Conservation (phyloP, 1,140 invertebrate species). For the Hycleus cichorii region DNA sequence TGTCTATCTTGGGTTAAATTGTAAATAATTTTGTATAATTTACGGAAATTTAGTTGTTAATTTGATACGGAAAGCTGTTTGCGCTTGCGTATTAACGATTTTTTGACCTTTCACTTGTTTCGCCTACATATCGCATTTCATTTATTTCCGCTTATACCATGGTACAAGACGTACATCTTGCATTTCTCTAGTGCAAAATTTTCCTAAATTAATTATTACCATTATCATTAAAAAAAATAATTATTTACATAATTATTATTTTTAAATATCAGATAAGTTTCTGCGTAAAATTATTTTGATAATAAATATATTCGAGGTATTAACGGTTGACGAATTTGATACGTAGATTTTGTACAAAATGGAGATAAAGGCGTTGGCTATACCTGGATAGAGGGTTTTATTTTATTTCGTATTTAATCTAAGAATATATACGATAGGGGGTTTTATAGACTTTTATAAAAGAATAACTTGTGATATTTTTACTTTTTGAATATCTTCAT, state of each 20-base stretch:
- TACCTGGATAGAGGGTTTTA: not conserved
- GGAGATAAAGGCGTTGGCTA: slow-evolving; percentile 23
- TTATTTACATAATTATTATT: slow-evolving; percentile 3
- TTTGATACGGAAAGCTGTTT: not conserved
- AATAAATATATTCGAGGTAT: not conserved
- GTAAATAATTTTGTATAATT: not conserved
- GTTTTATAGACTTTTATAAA: too few species aligned
- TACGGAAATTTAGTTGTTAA: not conserved
- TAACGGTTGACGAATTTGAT: not conserved
- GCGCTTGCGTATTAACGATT: not conserved
- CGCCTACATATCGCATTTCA: slow-evolving; percentile 2
- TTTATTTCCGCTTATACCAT: slow-evolving; percentile 24
- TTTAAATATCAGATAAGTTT: slow-evolving; percentile 12
- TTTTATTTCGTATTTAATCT: too few species aligned
- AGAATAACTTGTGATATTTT: too few species aligned
- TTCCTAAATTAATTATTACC: slow-evolving; percentile 4
- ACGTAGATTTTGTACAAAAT: slow-evolving; percentile 11
- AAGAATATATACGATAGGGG: too few species aligned
- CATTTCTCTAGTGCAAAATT: slow-evolving; percentile 14
- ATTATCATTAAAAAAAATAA: not conserved
- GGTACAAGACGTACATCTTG: slow-evolving; percentile 19
- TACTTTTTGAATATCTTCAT: too few species aligned
- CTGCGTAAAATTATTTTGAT: slow-evolving; percentile 3
- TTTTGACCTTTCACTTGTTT: slow-evolving; percentile 1
- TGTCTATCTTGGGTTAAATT: not conserved